These are phyloP conservation scores for Aepyceros melampus DNA, from an alignment of 2,113 vertebrate genomes.

Conservation along the genomic window DNA sequence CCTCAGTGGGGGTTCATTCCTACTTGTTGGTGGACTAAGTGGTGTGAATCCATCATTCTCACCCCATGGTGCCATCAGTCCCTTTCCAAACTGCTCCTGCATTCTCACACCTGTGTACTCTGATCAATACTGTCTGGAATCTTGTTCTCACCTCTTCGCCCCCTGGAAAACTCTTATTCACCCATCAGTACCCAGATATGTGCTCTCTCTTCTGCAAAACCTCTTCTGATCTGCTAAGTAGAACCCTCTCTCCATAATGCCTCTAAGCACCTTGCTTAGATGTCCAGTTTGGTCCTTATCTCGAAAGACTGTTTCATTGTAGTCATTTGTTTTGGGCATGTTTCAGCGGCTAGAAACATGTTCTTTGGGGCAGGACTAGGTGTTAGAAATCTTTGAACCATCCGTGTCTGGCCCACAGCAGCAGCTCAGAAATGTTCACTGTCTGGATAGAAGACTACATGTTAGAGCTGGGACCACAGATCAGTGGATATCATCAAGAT, in stretches of 20 bases:
- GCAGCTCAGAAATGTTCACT: neutral
- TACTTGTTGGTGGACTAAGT: neutral
- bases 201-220: neutral
- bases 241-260: neutral
- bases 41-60: neutral
- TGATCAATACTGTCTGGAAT: neutral
- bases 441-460: neutral
- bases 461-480: neutral
- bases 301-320: neutral
- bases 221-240: neutral
- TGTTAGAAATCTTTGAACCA: neutral
- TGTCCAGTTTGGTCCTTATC: neutral
- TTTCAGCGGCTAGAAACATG: neutral
- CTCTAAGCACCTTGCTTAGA: neutral
- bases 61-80: neutral
- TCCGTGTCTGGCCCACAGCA: neutral
- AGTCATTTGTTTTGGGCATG: neutral
- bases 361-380: neutral
- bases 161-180: neutral
- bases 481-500: neutral
- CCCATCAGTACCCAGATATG: neutral
- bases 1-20: neutral
- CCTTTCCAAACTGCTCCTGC: neutral
- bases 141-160: neutral
- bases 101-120: neutral